Evolutionary conservation across 2,797 vertebrate species (phyloP).

Genomic region (Siniperca obscura): DNA sequence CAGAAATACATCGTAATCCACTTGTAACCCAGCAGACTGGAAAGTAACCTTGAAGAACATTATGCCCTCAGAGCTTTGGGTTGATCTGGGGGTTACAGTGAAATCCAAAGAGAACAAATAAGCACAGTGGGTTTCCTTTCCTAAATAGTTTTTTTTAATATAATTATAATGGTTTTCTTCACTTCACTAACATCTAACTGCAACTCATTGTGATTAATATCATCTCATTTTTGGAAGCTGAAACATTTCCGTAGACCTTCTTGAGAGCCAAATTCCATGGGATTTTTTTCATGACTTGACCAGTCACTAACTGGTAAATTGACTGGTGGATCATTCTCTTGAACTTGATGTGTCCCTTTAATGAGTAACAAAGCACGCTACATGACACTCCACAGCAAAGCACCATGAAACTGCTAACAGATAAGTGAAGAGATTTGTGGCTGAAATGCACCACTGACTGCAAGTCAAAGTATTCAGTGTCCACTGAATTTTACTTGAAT

Average conservation of each 20-base stretch:
- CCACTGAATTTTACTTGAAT: no score
- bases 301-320: background rate
- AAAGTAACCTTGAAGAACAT: conserved; percentile 4
- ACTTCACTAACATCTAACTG: background rate
- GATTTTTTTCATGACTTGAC: no score
- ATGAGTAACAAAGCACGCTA: background rate
- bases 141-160: conserved; percentile 1
- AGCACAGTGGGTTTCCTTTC: background rate
- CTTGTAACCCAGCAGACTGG: background rate
- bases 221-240: no score
- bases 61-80: background rate
- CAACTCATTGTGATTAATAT: background rate
- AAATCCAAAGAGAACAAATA: background rate
- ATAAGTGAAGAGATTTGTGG: background rate
- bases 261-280: background rate
- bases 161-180: background rate
- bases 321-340: background rate
- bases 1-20: background rate
- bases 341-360: background rate
- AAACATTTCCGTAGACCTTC: background rate
- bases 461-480: no score
- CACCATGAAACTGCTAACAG: no score
- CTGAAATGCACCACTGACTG: no score
- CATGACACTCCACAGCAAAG: background rate
- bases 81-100: background rate